phyloP scores from a whole-genome alignment of 2,113 vertebrate genomes.

The Erythrocercus mccallii region DNA sequence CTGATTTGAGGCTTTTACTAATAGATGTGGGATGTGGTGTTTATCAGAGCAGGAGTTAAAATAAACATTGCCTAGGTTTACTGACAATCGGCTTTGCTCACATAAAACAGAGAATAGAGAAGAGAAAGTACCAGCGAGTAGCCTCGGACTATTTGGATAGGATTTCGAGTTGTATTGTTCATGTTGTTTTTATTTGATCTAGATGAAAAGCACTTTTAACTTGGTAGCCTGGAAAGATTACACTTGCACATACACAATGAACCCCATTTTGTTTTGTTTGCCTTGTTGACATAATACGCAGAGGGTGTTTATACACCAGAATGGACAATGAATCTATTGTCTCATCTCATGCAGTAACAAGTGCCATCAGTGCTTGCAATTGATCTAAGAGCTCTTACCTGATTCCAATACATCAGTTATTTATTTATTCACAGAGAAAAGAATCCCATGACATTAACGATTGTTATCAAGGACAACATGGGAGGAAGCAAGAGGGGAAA shows the following conservation, averaged over 20 bases:
- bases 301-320: conserved; percentile 39
- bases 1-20: neutral
- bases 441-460: neutral
- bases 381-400: conserved; percentile 50
- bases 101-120: neutral
- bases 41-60: conserved; percentile 18
- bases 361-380: conserved; percentile 13
- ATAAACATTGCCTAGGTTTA: neutral
- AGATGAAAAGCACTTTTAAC: conserved; percentile 59
- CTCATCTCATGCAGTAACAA: conserved; percentile 27
- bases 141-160: neutral
- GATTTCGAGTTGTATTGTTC: neutral
- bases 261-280: conserved; percentile 55
- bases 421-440: conserved; percentile 44
- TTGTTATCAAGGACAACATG: neutral
- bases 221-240: conserved; percentile 41
- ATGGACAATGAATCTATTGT: conserved; percentile 41
- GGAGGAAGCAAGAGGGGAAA: conserved; percentile 12
- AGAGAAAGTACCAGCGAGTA: neutral
- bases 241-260: conserved; percentile 33
- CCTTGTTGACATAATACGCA: conserved; percentile 25
- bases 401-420: conserved; percentile 18
- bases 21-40: neutral
- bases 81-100: neutral
- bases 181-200: conserved; percentile 9